Percentiles rank a stretch among this genome's conserved stretches.
These are phyloP conservation scores for Acanthurus lineatus DNA, from an alignment of 2,797 vertebrate genomes.

Conservation along the genomic window DNA sequence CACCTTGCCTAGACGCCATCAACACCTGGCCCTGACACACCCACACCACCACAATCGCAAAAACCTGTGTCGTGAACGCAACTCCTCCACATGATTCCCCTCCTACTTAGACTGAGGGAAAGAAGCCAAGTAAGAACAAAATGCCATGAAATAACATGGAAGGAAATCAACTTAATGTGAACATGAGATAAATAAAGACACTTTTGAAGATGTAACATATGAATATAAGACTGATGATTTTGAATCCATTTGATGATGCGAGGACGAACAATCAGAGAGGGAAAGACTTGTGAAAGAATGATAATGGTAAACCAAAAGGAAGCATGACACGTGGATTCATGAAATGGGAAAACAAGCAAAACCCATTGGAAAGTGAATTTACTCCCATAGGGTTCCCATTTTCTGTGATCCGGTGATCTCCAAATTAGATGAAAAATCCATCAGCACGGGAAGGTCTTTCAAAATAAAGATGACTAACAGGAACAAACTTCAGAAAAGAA, in stretches of 20 bases:
- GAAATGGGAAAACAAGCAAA: conserved; percentile 73
- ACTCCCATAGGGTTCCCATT: conserved; percentile 66
- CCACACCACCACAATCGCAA: conserved; percentile 79
- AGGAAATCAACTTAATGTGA: conserved; percentile 74
- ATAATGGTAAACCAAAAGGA: conserved; percentile 74
- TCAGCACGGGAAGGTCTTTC: conserved; percentile 72
- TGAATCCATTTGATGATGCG: conserved; percentile 69
- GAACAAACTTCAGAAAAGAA: conserved; percentile 77
- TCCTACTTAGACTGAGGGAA: conserved; percentile 83
- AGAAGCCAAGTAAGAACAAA: conserved; percentile 86
- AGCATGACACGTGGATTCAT: conserved; percentile 64
- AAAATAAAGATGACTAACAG: conserved; percentile 77
- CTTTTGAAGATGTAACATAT: conserved; percentile 61
- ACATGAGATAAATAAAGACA: conserved; percentile 72
- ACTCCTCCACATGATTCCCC: conserved; percentile 77
- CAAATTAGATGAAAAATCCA: conserved; percentile 75
- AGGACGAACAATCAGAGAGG: conserved; percentile 59
- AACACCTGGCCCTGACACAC: conserved; percentile 83
- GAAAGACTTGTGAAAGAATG: conserved; percentile 65
- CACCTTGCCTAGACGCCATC: conserved; percentile 82
- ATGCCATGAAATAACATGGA: conserved; percentile 83
- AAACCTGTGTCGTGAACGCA: conserved; percentile 79
- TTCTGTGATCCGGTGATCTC: conserved; percentile 69
- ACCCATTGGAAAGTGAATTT: conserved; percentile 69
- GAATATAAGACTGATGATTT: conserved; percentile 65